Percentiles rank a stretch among this genome's conserved stretches.
phyloP scores from a whole-genome alignment of 1,140 invertebrate species.

The Drosophila nigrodunni region DNA sequence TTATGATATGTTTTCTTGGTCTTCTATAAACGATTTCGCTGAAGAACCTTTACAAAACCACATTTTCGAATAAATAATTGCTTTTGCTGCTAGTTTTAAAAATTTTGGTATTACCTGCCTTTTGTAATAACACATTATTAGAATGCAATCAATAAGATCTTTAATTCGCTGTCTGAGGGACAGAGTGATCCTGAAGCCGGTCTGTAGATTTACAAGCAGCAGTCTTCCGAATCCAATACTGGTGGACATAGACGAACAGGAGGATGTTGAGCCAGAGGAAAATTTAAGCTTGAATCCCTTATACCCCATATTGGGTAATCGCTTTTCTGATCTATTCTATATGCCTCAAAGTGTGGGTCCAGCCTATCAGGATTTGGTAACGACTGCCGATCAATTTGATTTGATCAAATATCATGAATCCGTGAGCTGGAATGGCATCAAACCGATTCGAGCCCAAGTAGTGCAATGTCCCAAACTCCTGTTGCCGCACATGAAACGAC shows the following conservation, averaged over 20 bases:
- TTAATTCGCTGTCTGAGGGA: slow-evolving; percentile 18
- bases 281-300: not conserved
- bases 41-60: not conserved
- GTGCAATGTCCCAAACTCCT: slow-evolving; percentile 50
- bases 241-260: slow-evolving; percentile 43
- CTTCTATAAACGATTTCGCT: not conserved
- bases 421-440: not conserved
- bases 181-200: not conserved
- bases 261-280: slow-evolving; percentile 48
- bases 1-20: slow-evolving; percentile 9
- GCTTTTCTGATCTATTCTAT: slow-evolving; percentile 49
- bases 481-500: slow-evolving; percentile 24
- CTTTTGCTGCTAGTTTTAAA: slow-evolving; percentile 16
- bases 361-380: slow-evolving; percentile 46
- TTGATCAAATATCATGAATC: slow-evolving; percentile 9
- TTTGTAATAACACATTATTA: not conserved
- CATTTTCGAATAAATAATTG: not conserved
- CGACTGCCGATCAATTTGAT: slow-evolving; percentile 36
- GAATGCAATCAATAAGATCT: slow-evolving; percentile 30
- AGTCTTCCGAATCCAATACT: slow-evolving; percentile 29
- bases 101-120: slow-evolving; percentile 22
- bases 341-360: slow-evolving; percentile 57
- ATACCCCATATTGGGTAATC: slow-evolving; percentile 45
- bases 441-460: slow-evolving; percentile 9
- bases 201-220: slow-evolving; percentile 37